A percentile compares a stretch with the other conserved stretches of the same genome.
These are phyloP conservation scores for Standfussiana lucernea DNA, from an alignment of 2,888 invertebrate genomes.

Conservation along the genomic window DNA sequence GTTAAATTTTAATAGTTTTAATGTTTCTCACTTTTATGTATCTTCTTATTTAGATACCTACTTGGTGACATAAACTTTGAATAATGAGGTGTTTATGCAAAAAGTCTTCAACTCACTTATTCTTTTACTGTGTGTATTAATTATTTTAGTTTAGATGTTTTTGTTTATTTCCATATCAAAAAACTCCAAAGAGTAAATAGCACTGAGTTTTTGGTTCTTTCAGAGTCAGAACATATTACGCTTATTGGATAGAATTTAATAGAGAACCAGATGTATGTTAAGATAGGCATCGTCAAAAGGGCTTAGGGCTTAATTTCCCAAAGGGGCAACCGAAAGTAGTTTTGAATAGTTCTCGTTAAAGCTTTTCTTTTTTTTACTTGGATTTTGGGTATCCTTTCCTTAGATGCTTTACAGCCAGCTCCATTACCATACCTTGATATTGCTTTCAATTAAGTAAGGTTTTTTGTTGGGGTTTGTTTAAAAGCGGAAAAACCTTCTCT, in stretches of 20 bases:
- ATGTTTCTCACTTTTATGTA: background rate
- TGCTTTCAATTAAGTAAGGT: constrained; percentile 31
- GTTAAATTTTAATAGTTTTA: background rate
- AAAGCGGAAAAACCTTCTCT: background rate
- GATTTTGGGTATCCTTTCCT: constrained; percentile 33
- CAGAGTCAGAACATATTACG: constrained; percentile 27
- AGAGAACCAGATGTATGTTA: constrained; percentile 53
- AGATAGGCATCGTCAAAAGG: constrained; percentile 58
- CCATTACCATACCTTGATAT: constrained; percentile 24
- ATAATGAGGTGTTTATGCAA: constrained; percentile 8
- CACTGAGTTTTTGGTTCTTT: constrained; percentile 4
- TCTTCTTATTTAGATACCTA: constrained; percentile 1
- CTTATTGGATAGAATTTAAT: constrained; percentile 55
- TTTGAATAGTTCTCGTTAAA: constrained; percentile 62
- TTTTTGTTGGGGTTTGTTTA: background rate
- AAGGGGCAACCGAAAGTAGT: constrained; percentile 56
- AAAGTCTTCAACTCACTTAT: constrained; percentile 12
- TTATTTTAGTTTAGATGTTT: background rate
- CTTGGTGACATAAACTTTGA: constrained; percentile 16
- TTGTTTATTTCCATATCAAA: background rate
- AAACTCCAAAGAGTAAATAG: constrained; percentile 10
- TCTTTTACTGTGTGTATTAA: constrained; percentile 15
- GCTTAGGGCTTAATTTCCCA: constrained; percentile 66
- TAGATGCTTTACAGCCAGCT: constrained; percentile 21
- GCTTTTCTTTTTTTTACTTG: constrained; percentile 44